Evolutionary conservation across 2,797 vertebrate species (phyloP), one percentile per base, ranked within the genome.

Genomic region (Threskiornis aethiopicus): DNA sequence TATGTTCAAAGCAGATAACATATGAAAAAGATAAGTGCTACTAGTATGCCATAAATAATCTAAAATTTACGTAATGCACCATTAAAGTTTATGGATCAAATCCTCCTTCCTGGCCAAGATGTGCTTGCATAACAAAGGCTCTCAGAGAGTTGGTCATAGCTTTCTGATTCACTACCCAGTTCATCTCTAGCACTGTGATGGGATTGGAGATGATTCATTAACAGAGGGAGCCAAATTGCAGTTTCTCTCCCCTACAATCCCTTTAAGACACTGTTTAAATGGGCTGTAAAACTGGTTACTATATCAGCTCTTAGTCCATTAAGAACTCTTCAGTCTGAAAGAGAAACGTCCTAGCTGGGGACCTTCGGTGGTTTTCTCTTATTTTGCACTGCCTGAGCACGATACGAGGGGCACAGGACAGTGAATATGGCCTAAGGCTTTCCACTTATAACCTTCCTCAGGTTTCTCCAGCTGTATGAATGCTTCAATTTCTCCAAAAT

Each of bases 71-170:
- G 49, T 95, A 94, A 92, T 77, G 78, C 11, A 41, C 49, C 81
- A 89, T 73, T 91, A 69, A 93, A 91, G 42, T 78, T 90, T 75
- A 94, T 87, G 81, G 88, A 83, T 87, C 77, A 90, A 87, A 87
- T 80, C 88, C 62, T 89, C 55, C 65, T 75, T 89, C 66, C 71
- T 85, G 78, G 64, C 64, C 62, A 87, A 66, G 80, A 49, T 29
- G n/a, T 42, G 61, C 70, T 86, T 26, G 39, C 61, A 25, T 51
- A 82, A 76, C 42, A 55, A 81, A 81, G 73, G 65, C 76, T 66
- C 55, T 86, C 55, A 54, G n/a, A 37, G 84, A 41, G 37, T 0
- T 73, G 81, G 73, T 89, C 89, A 54, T 8, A 66, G 61, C 46
- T 49, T 79, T 93, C 85, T 89, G 78, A 78, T 90, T 92, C 77